Evolutionary conservation across 1,140 invertebrate genomes (phyloP), one percentile per base, ranked within the genome.

Genomic region (Diorhabda carinulata): DNA sequence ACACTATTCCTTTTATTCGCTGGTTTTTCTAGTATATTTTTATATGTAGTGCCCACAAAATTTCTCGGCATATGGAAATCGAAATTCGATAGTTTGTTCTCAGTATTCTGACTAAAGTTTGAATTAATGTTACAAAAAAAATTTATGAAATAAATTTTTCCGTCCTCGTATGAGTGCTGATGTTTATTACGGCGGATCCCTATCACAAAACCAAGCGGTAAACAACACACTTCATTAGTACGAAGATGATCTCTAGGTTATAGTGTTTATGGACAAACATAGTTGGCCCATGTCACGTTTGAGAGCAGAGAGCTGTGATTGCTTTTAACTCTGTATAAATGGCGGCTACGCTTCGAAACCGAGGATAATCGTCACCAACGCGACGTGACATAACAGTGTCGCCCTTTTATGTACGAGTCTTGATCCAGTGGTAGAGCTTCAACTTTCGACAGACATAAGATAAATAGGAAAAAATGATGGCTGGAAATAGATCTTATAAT

Each of bases 261-360:
- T 78, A 74, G 75, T 78, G 76, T 78, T 78, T 78, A 78, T 78
- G 70, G 75, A 75, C 74, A 78, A 78, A 78, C 75, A 78, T 65
- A 72, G 57, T 60, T 68, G 56, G 71, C 47, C 65, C 73, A 67
- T 74, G 73, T 76, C 74, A 76, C 74, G 74, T 76, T 62, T 71
- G 71, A 71, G 62, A 68, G 71, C 70, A 70, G 66, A 59, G 73
- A 59, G 73, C 62, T 70, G 66, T 76, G 74, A 76, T 76, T 76
- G 74, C 69, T 67, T 72, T 70, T 62, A 66, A 41, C 60, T 45
- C 44, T 41, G 63, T 44, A 43, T 57, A 52, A 52, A 52, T 52
- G 47, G 47, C 10, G 62, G 62, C 62, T 41, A 40, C 62, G 62
- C 43, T 58, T 25, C 42, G 59, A 25, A 65, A 57, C 47, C 62